Percentiles rank a stretch among this genome's conserved stretches.
Conservation (phyloP, 1,140 invertebrate genomes). For the Pseudomyrmex flavicornis region DNA sequence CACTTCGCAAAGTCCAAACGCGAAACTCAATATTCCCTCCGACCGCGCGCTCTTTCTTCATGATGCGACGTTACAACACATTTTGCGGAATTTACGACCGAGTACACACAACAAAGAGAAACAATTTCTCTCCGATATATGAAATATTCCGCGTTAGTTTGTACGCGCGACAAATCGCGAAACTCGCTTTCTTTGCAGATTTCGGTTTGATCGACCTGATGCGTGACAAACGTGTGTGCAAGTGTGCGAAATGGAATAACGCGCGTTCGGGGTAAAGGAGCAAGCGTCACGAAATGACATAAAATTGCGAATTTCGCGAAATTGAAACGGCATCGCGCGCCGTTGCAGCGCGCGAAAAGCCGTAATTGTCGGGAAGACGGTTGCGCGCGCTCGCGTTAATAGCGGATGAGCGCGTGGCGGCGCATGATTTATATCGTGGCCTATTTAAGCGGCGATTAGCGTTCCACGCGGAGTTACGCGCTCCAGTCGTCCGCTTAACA, state of each 20-base stretch:
- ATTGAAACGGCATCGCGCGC: conserved; percentile 52
- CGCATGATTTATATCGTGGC: conserved; percentile 63
- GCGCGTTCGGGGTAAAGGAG: not conserved
- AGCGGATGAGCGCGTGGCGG: conserved; percentile 27
- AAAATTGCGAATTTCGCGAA: conserved; percentile 42
- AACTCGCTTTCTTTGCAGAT: not conserved
- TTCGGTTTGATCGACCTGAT: not conserved
- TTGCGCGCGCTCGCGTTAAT: conserved; percentile 38
- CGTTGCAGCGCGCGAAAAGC: conserved; percentile 24
- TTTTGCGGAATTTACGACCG: not conserved
- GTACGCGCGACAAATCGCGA: not conserved
- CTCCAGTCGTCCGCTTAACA: conserved; percentile 54
- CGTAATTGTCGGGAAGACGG: conserved; percentile 65
- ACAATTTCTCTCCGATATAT: not conserved
- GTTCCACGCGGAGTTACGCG: conserved; percentile 40
- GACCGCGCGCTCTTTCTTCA: too few species aligned
- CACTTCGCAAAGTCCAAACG: not conserved
- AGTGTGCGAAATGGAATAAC: conserved; percentile 3
- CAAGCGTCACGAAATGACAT: not conserved
- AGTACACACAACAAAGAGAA: not conserved
- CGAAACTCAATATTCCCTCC: too few species aligned
- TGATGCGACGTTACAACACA: not conserved
- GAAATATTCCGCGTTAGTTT: not conserved
- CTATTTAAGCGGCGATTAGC: conserved; percentile 64
- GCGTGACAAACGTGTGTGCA: not conserved